Conservation (phyloP, 2,113 vertebrate genomes). For the Xiphias gladius region DNA sequence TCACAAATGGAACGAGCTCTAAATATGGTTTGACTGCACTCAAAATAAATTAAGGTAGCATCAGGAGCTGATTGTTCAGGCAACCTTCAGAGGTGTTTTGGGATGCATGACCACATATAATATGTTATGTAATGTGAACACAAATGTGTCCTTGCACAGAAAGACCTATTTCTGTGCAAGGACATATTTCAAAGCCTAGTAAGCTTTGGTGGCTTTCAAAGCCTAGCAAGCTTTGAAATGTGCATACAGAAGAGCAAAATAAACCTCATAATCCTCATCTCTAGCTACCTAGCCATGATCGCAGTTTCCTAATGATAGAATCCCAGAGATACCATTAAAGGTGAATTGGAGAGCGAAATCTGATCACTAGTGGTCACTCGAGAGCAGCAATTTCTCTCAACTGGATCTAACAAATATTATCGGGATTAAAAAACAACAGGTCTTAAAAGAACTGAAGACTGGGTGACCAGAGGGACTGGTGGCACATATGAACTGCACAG, state of each 20-base stretch:
- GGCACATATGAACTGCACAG: not conserved
- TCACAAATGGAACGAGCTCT: constrained; percentile 1
- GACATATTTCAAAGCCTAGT: not conserved
- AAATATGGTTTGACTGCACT: not conserved
- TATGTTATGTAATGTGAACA: not conserved
- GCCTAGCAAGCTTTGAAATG: not conserved
- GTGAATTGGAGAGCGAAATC: not conserved
- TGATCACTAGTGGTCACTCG: not conserved
- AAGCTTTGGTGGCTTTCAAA: not conserved
- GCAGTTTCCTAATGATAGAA: not conserved
- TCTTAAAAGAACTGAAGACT: not conserved
- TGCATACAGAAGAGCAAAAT: not conserved
- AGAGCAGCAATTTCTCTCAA: not conserved
- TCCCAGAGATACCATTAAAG: not conserved
- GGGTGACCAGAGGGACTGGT: not conserved
- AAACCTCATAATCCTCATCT: not conserved
- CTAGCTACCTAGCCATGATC: not conserved
- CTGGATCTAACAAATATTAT: not conserved
- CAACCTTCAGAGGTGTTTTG: not conserved
- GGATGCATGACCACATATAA: not conserved
- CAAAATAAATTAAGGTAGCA: not conserved
- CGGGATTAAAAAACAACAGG: not conserved
- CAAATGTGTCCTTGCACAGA: not conserved
- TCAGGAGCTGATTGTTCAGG: not conserved
- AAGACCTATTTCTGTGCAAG: not conserved